phyloP scores from a whole-genome alignment of 2,113 vertebrate genomes.

The Eretmochelys imbricata region DNA sequence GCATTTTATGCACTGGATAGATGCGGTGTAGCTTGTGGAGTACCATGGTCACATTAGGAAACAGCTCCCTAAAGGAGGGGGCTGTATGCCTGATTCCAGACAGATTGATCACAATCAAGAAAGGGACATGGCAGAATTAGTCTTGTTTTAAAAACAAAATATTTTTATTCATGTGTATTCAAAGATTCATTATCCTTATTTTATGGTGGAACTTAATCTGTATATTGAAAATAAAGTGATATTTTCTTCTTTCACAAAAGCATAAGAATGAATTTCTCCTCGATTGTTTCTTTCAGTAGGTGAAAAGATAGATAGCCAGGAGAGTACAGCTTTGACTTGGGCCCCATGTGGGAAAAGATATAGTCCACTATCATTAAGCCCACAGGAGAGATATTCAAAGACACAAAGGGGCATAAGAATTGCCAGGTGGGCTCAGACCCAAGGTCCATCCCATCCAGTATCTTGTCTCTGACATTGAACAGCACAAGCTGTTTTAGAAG shows the following conservation, averaged over 20 bases:
- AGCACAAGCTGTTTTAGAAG: not conserved
- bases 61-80: accelerated
- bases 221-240: conserved; percentile 78
- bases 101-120: not conserved
- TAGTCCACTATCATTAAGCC: not conserved
- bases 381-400: not conserved
- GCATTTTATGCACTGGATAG: not conserved
- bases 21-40: not conserved
- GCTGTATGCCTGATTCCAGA: accelerated
- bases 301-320: not conserved
- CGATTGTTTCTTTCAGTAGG: not conserved
- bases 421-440: not conserved
- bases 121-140: not conserved
- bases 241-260: conserved; percentile 61
- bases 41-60: not conserved
- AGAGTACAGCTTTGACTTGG: not conserved
- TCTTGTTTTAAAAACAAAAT: conserved; percentile 36
- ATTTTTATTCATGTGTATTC: conserved; percentile 71
- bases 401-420: not conserved
- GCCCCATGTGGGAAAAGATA: not conserved
- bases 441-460: not conserved
- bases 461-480: not conserved
- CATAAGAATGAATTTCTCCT: not conserved
- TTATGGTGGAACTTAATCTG: conserved; percentile 57
- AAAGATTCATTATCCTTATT: conserved; percentile 49